Evolutionary conservation across 1,140 invertebrate species (phyloP).

Genomic region (Dinothrombium tinctorium): DNA sequence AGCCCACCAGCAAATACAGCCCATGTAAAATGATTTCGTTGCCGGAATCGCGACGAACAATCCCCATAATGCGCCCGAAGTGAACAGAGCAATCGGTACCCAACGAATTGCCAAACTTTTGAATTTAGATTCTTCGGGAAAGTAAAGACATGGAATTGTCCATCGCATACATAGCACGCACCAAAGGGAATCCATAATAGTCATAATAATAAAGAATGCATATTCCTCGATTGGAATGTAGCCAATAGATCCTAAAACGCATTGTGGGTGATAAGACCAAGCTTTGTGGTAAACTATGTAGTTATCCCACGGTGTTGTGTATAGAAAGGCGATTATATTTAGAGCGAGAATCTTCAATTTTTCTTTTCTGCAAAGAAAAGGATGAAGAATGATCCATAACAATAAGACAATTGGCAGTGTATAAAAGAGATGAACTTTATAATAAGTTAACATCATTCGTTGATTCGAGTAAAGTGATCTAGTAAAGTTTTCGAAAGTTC

Average conservation of each 20-base stretch:
- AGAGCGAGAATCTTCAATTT: not conserved
- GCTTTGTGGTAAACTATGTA: not conserved
- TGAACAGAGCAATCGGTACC: not conserved
- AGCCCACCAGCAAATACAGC: not conserved
- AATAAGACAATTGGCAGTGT: not conserved
- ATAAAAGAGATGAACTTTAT: not conserved
- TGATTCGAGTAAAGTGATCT: too few relatives aligned
- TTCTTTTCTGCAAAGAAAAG: not conserved
- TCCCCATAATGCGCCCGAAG: too few relatives aligned
- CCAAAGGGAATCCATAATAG: not conserved
- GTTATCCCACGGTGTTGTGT: constrained; percentile 2
- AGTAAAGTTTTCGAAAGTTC: too few relatives aligned
- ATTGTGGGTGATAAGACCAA: not conserved
- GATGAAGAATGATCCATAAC: not conserved
- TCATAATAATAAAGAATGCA: constrained; percentile 1
- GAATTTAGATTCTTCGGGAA: too few relatives aligned
- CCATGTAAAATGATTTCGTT: not conserved
- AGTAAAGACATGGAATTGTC: not conserved
- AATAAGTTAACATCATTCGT: constrained; percentile 2
- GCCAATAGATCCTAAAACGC: not conserved
- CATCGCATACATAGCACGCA: not conserved
- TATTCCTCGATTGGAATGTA: not conserved
- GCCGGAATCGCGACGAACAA: not conserved
- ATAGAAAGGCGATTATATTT: not conserved
- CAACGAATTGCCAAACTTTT: not conserved